A percentile compares a stretch with the other conserved stretches of the same genome.
Evolutionary conservation across 2,797 vertebrate genomes (phyloP).

Genomic region (Staurois parvus): DNA sequence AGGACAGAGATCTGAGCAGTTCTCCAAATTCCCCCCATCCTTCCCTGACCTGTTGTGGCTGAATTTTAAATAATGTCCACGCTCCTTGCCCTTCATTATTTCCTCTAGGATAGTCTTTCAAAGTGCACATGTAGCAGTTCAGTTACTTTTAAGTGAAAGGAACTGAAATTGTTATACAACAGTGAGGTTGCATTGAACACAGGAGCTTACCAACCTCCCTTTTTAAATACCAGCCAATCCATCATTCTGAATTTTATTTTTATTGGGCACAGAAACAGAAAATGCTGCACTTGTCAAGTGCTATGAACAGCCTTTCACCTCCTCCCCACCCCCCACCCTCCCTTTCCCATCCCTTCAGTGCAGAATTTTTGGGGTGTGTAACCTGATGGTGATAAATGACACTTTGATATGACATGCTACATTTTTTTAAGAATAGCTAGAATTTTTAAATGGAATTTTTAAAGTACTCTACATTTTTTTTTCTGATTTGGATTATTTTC

Average conservation of each 20-base stretch:
- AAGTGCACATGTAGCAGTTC: slow-evolving; percentile 59
- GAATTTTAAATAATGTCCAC: neutral
- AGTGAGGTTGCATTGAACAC: neutral
- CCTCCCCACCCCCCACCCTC: slow-evolving; percentile 43
- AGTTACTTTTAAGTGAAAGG: neutral
- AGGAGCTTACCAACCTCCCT: neutral
- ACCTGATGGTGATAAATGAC: slow-evolving; percentile 39
- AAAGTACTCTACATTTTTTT: slow-evolving; percentile 65
- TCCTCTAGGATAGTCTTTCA: slow-evolving; percentile 56
- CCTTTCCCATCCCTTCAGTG: slow-evolving; percentile 53
- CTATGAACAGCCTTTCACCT: slow-evolving; percentile 30
- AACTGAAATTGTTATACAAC: neutral
- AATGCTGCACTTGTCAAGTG: slow-evolving; percentile 29
- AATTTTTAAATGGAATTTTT: slow-evolving; percentile 60
- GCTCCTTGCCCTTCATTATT: slow-evolving; percentile 4
- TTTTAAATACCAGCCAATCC: neutral
- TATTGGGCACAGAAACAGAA: slow-evolving; percentile 2
- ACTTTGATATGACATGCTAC: slow-evolving; percentile 11
- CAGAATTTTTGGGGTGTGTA: slow-evolving; percentile 49
- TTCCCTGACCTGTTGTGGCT: slow-evolving; percentile 58
- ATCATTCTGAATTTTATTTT: slow-evolving; percentile 63
- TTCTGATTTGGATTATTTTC: slow-evolving; percentile 79
- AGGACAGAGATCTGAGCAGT: slow-evolving; percentile 77
- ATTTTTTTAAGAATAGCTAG: slow-evolving; percentile 55
- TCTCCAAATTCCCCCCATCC: slow-evolving; percentile 71